phyloP scores from a whole-genome alignment of 2,888 invertebrate genomes.

The Melanargia galathea region DNA sequence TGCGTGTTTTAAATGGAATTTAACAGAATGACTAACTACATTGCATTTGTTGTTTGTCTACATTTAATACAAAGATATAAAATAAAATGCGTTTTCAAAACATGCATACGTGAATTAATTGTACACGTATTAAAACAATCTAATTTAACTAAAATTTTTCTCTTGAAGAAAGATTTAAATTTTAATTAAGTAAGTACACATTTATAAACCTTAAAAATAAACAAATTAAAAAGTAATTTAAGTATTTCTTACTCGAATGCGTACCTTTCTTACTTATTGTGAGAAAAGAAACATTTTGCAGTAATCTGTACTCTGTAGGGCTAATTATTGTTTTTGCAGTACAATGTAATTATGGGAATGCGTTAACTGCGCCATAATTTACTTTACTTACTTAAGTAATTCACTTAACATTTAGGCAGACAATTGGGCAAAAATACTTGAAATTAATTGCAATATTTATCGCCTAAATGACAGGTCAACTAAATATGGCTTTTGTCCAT shows the following conservation, averaged over 20 bases:
- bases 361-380: constrained; percentile 19
- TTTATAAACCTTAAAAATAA: neutral
- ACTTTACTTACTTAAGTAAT: constrained; percentile 17
- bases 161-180: no score
- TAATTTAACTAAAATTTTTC: no score
- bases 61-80: no score
- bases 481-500: neutral
- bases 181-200: no score
- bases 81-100: neutral
- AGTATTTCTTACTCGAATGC: neutral
- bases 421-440: constrained; percentile 30
- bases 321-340: constrained; percentile 14
- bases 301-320: constrained; percentile 9
- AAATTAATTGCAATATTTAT: constrained; percentile 35
- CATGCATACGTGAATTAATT: neutral
- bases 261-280: neutral
- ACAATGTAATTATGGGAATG: constrained; percentile 19
- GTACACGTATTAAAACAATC: neutral
- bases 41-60: no score
- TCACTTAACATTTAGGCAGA: constrained; percentile 29
- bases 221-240: neutral
- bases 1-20: no score
- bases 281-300: constrained; percentile 1
- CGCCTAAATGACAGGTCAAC: constrained; percentile 7
- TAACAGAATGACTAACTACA: no score